Evolutionary conservation across 2,797 vertebrate genomes (phyloP), one percentile per base, ranked within the genome.

Genomic region (Rachycentron canadum): DNA sequence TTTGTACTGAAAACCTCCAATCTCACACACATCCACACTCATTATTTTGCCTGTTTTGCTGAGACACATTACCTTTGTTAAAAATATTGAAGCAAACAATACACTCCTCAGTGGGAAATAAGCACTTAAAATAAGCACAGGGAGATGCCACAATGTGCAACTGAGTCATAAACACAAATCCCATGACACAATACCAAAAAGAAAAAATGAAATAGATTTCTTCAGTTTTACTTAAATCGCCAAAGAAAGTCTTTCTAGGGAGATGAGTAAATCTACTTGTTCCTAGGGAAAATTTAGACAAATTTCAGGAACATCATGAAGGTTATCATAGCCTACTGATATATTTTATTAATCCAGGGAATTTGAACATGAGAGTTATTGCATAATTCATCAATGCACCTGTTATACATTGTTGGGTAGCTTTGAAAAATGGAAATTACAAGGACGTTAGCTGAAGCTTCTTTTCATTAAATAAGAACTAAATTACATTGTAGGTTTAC

Each of bases 1-100:
- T 45, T 36, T 69, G 6, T 26, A 56, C 56, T 71, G 58, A 74
- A 78, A 81, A 26, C 19, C 11, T 47, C 68, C 16, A 50, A 0
- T 40, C 19, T 36, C 58, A 63, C 61, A 57, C 38, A 21, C 30
- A 30, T 19, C 26, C 19, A 49, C 14, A 14, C 11, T 53, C 36
- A 45, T 17, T 13, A 14, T 38, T 17, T 47, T 47, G 25, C 8
- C 19, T 50, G 23, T 50, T 59, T 57, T 30, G 72, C 70, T 47
- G 38, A 45, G 56, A 59, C 14, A 30, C 21, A 19, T 40, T 58
- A 8, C 13, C 5, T 66, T 43, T 64, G 2, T 73, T 16, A 50
- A 68, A 62, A 32, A 71, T 52, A 26, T 30, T 43, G 60, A 23
- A 21, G 28, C 3, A 38, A 74, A 57, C 17, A 17, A 57, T 7